Evolutionary conservation across 2,888 invertebrate genomes (phyloP), one percentile per base, ranked within the genome.

Genomic region (Hecatera dysodea): DNA sequence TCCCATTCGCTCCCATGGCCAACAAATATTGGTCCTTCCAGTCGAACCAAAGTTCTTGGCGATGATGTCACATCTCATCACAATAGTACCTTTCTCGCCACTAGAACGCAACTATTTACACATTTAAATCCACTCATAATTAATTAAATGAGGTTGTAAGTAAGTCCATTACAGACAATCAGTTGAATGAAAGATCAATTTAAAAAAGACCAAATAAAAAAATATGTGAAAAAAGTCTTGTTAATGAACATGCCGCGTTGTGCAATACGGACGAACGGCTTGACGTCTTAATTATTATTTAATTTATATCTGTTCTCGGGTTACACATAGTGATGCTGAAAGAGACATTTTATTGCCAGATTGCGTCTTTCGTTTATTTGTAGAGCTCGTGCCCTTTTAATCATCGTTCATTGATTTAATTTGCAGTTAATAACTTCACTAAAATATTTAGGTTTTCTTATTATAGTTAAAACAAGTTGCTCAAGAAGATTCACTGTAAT

Each of bases 261-360:
- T 83, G 78, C 80, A 73, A 75, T 76, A 78, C 73, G 46, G 67
- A 76, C 63, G 72, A 64, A 61, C 63, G 66, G 67, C 53, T 80
- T 87, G 89, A 90, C 88, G 80, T 87, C 87, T 89, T 89, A 89
- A 88, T 90, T 89, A 89, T 85, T 81, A 84, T 86, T 87, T 84
- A 87, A 90, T 88, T 87, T 88, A 87, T 86, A 71, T 83, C 69
- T 71, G 66, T 68, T 60, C 66, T 46, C 48, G 12, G 42, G 22
- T 27, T 53, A 67, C 64, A 71, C 72, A 77, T 71, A 82, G 73
- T 66, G 66, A 67, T 64, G 74, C 67, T 81, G 82, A 67, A 78
- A 42, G 67, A 78, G 73, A 82, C 68, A 74, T 76, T 68, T 84
- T 77, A 70, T 68, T 60, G 52, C 67, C 71, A 77, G 75, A 80